A percentile compares a stretch with the other conserved stretches of the same genome.
Evolutionary conservation across 2,113 vertebrate species (phyloP).

Genomic region (Aegypius monachus): DNA sequence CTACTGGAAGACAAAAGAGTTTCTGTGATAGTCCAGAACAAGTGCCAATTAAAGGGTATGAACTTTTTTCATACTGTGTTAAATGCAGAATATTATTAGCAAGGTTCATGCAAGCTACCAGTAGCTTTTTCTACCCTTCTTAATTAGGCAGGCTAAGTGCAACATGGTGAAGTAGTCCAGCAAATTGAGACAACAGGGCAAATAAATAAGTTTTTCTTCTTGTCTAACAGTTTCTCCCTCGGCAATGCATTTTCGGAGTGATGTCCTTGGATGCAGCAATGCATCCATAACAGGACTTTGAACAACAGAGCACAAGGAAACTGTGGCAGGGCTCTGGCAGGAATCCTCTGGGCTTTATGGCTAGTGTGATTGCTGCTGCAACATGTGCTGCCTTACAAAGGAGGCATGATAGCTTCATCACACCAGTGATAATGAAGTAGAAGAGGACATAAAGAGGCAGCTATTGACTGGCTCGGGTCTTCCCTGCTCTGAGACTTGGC

Average conservation of each 20-base stretch:
- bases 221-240: background rate
- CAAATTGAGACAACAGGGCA: rapidly evolving
- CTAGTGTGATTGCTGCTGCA: background rate
- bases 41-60: background rate
- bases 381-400: background rate
- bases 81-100: background rate
- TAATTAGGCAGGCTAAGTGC: background rate
- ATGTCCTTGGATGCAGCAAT: background rate
- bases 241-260: background rate
- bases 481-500: background rate
- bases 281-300: rapidly evolving
- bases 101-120: rapidly evolving
- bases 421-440: background rate
- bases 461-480: background rate
- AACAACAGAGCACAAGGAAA: background rate
- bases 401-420: background rate
- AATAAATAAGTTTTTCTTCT: background rate
- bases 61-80: background rate
- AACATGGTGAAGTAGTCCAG: rapidly evolving
- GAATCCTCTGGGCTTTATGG: background rate
- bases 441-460: background rate
- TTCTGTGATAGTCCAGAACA: background rate
- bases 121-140: background rate
- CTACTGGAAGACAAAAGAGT: background rate
- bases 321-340: background rate